Evolutionary conservation across 2,797 vertebrate genomes (phyloP).

Genomic region (Xiphophorus birchmanni): DNA sequence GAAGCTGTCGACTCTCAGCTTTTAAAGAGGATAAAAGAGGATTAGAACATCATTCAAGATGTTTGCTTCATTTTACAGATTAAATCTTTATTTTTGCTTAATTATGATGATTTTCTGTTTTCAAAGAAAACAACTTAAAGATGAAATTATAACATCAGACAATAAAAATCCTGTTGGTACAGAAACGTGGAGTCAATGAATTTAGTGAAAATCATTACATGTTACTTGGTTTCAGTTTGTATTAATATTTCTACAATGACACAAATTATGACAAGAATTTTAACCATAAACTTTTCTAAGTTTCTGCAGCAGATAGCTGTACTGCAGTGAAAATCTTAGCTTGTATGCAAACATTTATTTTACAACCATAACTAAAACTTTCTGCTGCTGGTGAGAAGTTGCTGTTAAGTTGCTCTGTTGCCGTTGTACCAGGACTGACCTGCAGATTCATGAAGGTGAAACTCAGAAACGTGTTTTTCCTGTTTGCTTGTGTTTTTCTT

Average conservation of each 20-base stretch:
- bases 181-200: background rate
- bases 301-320: background rate
- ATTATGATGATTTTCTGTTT: no score
- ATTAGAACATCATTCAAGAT: no score
- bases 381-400: background rate
- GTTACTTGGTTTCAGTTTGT: background rate
- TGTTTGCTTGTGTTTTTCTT: slow-evolving; percentile 46
- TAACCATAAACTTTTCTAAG: background rate
- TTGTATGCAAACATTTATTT: background rate
- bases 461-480: slow-evolving; percentile 34
- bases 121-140: no score
- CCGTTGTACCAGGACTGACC: slow-evolving; percentile 10
- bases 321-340: background rate
- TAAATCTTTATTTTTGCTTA: no score
- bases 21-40: no score
- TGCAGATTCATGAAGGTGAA: slow-evolving; percentile 33
- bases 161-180: background rate
- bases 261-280: background rate
- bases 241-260: background rate
- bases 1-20: no score
- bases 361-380: background rate
- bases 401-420: background rate
- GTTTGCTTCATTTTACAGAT: no score
- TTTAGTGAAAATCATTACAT: no score
- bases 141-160: no score